A percentile compares a stretch with the other conserved stretches of the same genome.
These are phyloP conservation scores for Arothron firmamentum DNA, from an alignment of 2,113 vertebrate species.

Conservation along the genomic window DNA sequence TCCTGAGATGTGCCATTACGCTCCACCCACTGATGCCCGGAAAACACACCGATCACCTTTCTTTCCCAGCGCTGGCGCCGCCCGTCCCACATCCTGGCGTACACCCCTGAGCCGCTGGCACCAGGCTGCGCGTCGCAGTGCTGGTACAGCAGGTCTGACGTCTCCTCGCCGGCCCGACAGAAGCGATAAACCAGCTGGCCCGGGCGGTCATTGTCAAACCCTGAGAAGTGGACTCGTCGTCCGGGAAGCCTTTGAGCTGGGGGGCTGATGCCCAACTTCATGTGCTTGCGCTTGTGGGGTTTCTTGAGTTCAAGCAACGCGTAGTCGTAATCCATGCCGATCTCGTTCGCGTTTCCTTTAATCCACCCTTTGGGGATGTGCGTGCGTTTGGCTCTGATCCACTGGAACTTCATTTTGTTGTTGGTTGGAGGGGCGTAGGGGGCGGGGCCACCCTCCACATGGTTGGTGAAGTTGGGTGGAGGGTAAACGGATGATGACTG, in stretches of 20 bases:
- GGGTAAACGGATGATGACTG: constrained; percentile 41
- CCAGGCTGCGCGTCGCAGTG: constrained; percentile 94
- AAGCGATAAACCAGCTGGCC: constrained; percentile 94
- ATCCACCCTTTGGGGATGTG: constrained; percentile 99
- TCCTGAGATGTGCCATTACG: constrained; percentile 85
- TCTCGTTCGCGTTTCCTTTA: constrained; percentile 92
- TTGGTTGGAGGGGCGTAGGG: constrained; percentile 33
- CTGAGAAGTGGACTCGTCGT: constrained; percentile 91
- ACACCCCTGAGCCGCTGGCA: constrained; percentile 93
- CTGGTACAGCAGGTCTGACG: constrained; percentile 90
- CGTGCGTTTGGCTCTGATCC: constrained; percentile 94
- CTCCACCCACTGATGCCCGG: constrained; percentile 97
- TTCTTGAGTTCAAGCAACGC: constrained; percentile 94
- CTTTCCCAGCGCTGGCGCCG: constrained; percentile 86
- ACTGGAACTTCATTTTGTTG: constrained; percentile 93
- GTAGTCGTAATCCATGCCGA: constrained; percentile 99
- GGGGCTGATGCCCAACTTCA: constrained; percentile 93
- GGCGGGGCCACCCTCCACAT: constrained; percentile 50
- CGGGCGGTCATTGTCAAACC: constrained; percentile 88
- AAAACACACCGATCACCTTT: constrained; percentile 96
- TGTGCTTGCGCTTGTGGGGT: constrained; percentile 89
- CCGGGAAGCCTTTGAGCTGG: constrained; percentile 82
- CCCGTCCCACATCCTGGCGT: constrained; percentile 91
- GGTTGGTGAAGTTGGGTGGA: constrained; percentile 55
- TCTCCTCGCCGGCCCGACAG: constrained; percentile 90